phyloP scores from a whole-genome alignment of 2,797 vertebrate genomes.

The Coendou prehensilis region DNA sequence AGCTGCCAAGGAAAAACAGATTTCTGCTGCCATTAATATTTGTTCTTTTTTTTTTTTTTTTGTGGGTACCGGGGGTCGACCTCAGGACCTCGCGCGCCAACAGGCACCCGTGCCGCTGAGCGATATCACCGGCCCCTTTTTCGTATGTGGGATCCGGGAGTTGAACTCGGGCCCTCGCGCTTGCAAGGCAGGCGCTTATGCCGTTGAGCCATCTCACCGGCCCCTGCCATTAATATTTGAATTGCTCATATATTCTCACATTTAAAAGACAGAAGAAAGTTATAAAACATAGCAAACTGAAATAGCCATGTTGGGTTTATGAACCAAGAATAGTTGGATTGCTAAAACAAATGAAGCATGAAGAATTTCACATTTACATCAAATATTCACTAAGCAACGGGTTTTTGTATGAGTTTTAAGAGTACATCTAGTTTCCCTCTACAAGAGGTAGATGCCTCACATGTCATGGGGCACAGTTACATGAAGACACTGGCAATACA shows the following conservation, averaged over 20 bases:
- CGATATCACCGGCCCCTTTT: too few relatives aligned
- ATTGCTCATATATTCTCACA: background rate
- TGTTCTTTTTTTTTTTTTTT: too few relatives aligned
- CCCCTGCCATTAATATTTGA: background rate
- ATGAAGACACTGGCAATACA: background rate
- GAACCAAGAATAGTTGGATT: background rate
- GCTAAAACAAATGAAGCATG: background rate
- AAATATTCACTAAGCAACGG: background rate
- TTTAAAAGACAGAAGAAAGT: conserved; percentile 17
- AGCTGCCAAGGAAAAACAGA: background rate
- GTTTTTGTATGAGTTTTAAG: conserved; percentile 29
- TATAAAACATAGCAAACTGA: background rate
- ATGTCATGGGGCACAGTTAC: background rate
- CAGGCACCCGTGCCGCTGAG: too few relatives aligned
- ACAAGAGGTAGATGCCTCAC: background rate
- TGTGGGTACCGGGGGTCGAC: too few relatives aligned
- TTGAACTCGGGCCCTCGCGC: too few relatives aligned
- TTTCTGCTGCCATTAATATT: background rate
- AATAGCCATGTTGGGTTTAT: background rate
- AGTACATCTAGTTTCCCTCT: background rate
- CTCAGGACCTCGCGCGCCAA: too few relatives aligned
- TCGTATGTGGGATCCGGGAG: too few relatives aligned
- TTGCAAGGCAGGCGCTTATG: too few relatives aligned
- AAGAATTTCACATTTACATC: background rate
- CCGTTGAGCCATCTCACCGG: too few relatives aligned